Percentiles rank a stretch among this genome's conserved stretches.
Conservation (phyloP, 2,113 vertebrate species). For the Zosterops borbonicus region DNA sequence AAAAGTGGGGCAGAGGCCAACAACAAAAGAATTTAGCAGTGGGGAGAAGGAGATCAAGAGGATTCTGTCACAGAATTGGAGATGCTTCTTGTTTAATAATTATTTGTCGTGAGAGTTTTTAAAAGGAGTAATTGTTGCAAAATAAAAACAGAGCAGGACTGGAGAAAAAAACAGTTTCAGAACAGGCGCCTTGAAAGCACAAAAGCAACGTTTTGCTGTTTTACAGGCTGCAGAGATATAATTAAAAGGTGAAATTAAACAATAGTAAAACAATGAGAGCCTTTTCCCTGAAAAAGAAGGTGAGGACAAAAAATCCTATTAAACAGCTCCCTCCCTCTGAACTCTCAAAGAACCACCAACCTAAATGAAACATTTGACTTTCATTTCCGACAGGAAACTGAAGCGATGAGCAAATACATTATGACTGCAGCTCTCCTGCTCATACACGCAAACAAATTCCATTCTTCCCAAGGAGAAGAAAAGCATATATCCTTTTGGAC, state of each 20-base stretch:
- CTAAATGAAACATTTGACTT: conserved; percentile 45
- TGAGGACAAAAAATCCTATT: not conserved
- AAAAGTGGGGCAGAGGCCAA: not conserved
- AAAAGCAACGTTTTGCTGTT: not conserved
- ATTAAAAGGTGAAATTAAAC: not conserved
- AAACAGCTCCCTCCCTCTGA: not conserved
- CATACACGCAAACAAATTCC: conserved; percentile 22
- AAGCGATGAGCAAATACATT: not conserved
- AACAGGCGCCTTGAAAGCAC: not conserved
- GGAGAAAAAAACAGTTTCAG: not conserved
- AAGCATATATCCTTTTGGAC: conserved; percentile 37
- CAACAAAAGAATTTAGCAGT: not conserved
- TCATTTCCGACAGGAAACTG: conserved; percentile 47
- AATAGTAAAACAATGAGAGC: not conserved
- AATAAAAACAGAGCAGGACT: not conserved
- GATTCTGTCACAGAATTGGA: not conserved
- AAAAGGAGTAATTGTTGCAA: not conserved
- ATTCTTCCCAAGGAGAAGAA: conserved; percentile 41
- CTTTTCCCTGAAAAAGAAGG: not conserved
- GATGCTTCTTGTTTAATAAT: not conserved
- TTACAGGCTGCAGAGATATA: not conserved
- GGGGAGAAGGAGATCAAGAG: not conserved
- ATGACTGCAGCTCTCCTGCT: conserved; percentile 7
- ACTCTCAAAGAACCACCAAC: conserved; percentile 23
- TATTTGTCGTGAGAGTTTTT: not conserved